phyloP scores from a whole-genome alignment of 2,113 vertebrate species.

The Brachionichthys hirsutus region DNA sequence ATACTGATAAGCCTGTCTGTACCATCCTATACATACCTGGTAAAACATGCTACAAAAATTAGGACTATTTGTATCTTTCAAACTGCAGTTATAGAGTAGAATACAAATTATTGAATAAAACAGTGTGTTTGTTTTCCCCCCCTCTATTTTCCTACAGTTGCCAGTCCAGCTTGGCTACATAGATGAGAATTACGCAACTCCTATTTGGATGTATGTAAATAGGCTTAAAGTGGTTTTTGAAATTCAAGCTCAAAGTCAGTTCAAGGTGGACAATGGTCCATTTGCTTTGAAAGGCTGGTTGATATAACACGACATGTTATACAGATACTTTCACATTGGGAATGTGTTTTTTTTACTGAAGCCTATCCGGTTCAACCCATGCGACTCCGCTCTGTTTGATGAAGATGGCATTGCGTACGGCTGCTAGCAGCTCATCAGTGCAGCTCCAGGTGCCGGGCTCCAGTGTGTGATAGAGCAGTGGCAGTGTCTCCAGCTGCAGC shows the following conservation, averaged over 20 bases:
- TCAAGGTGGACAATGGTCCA: not conserved
- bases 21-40: no score
- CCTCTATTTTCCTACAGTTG: not conserved
- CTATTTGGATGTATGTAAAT: not conserved
- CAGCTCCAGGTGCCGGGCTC: constrained; percentile 73
- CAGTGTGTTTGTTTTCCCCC: not conserved
- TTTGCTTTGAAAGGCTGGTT: not conserved
- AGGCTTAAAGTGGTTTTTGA: not conserved
- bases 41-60: no score
- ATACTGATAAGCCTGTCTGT: no score
- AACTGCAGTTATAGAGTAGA: no score
- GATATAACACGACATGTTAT: not conserved
- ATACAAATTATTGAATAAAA: no score
- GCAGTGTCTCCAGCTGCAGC: constrained; percentile 77
- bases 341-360: constrained; percentile 45
- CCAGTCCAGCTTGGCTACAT: constrained; percentile 31
- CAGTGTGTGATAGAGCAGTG: constrained; percentile 71
- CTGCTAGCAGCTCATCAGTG: constrained; percentile 73
- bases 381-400: constrained; percentile 74
- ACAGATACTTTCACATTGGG: not conserved
- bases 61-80: no score
- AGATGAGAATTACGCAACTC: not conserved
- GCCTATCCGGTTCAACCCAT: constrained; percentile 76
- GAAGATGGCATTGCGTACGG: constrained; percentile 64
- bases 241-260: not conserved